phyloP scores from a whole-genome alignment of 1,140 invertebrate species.

The Lepidurus couesii region DNA sequence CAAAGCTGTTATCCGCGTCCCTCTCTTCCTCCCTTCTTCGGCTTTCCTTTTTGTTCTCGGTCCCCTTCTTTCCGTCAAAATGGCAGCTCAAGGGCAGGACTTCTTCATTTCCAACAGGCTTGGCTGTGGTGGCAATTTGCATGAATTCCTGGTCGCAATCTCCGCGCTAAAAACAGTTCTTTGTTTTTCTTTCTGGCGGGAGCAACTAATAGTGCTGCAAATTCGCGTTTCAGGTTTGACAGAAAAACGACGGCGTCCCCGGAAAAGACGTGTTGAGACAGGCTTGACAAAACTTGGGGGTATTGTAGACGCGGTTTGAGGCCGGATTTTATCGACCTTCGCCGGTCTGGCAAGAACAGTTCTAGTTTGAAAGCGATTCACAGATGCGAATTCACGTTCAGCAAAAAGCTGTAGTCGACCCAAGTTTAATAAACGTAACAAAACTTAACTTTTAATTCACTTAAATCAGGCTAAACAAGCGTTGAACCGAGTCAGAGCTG shows the following conservation, averaged over 20 bases:
- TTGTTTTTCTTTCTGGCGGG: neutral
- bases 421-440: neutral
- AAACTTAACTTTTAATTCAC: constrained; percentile 7
- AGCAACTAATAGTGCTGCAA: neutral
- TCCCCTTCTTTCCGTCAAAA: neutral
- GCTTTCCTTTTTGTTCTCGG: neutral
- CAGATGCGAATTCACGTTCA: neutral
- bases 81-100: constrained; percentile 12
- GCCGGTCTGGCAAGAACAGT: neutral
- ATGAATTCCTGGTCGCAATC: neutral
- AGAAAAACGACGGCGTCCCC: neutral
- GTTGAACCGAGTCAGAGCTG: constrained; percentile 20
- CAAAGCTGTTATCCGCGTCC: neutral
- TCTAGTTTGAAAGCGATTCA: neutral
- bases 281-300: neutral
- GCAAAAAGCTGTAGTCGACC: neutral
- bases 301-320: constrained; percentile 7
- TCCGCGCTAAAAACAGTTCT: neutral
- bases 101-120: constrained; percentile 16
- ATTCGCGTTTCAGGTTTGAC: neutral
- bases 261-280: neutral
- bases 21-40: neutral
- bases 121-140: neutral
- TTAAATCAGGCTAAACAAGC: constrained; percentile 1
- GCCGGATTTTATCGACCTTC: neutral